These are phyloP conservation scores for Brachyopa scutellaris DNA, from an alignment of 2,888 invertebrate genomes.

Conservation along the genomic window DNA sequence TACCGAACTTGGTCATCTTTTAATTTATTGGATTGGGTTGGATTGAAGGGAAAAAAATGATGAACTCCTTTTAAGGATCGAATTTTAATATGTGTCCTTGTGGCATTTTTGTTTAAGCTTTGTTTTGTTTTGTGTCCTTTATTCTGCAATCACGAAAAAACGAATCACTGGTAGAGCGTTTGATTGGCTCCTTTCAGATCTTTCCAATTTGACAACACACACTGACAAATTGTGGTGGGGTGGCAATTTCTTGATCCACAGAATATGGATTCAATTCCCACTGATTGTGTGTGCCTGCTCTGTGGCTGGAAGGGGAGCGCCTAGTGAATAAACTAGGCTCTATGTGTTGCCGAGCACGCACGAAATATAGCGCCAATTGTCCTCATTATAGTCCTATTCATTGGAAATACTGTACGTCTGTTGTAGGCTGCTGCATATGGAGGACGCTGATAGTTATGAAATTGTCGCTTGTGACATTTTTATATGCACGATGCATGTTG, in stretches of 20 bases:
- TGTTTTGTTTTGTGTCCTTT: background rate
- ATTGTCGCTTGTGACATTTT: slow-evolving; percentile 36
- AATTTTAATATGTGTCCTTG: slow-evolving; percentile 41
- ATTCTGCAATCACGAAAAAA: background rate
- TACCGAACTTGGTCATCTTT: slow-evolving; percentile 46
- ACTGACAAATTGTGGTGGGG: slow-evolving; percentile 70
- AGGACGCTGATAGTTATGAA: background rate
- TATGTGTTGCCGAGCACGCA: slow-evolving; percentile 57
- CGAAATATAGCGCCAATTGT: slow-evolving; percentile 73
- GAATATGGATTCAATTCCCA: slow-evolving; percentile 68
- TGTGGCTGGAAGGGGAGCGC: slow-evolving; percentile 7
- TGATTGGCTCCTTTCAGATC: slow-evolving; percentile 70
- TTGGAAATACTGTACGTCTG: slow-evolving; percentile 56
- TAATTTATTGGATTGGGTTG: slow-evolving; percentile 28
- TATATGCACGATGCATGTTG: slow-evolving; percentile 42
- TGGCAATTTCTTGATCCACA: slow-evolving; percentile 71
- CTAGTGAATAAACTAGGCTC: slow-evolving; percentile 57
- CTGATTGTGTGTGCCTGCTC: slow-evolving; percentile 59
- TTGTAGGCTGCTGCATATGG: slow-evolving; percentile 1
- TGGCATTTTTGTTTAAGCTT: background rate
- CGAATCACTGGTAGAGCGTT: slow-evolving; percentile 28
- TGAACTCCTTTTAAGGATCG: slow-evolving; percentile 37
- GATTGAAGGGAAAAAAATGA: slow-evolving; percentile 4
- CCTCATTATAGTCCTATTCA: slow-evolving; percentile 74
- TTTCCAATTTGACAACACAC: slow-evolving; percentile 26